Percentiles rank a stretch among this genome's conserved stretches.
These are phyloP conservation scores for Clarias pachynema DNA, from an alignment of 2,797 vertebrate genomes.

Conservation along the genomic window DNA sequence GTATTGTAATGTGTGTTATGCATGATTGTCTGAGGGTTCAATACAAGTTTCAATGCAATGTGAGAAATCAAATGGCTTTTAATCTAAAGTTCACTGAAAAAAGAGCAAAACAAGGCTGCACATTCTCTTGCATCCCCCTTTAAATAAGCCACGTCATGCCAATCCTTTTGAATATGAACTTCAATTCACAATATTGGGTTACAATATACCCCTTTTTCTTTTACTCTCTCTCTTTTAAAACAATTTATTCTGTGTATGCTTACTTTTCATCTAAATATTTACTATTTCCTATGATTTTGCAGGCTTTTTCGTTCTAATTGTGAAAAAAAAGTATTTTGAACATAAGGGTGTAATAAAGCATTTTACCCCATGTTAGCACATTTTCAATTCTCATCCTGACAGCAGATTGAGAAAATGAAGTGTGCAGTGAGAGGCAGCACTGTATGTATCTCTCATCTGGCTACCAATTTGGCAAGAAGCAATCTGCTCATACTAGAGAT, in stretches of 20 bases:
- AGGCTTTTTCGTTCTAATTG: neutral
- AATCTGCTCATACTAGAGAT: conserved; percentile 9
- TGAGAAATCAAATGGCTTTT: neutral
- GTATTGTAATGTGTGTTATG: neutral
- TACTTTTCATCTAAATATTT: neutral
- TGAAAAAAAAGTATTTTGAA: neutral
- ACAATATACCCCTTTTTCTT: neutral
- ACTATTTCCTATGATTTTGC: neutral
- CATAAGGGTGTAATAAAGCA: conserved; percentile 2
- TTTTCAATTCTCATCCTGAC: conserved; percentile 13
- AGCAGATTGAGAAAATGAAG: conserved; percentile 12
- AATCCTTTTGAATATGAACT: neutral
- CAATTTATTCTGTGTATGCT: neutral
- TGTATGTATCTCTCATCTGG: neutral
- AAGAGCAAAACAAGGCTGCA: neutral
- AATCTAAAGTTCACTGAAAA: neutral
- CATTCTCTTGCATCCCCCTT: neutral
- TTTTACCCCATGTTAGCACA: neutral
- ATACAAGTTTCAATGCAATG: too few relatives aligned
- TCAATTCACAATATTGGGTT: neutral
- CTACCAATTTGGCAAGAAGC: conserved; percentile 12
- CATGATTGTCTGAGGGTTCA: neutral
- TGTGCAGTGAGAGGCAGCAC: conserved; percentile 2
- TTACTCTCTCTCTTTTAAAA: neutral
- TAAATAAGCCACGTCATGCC: neutral